Base-by-base conservation (phyloP, 1,140 invertebrate genomes). In the Drosophila obscura region DNA sequence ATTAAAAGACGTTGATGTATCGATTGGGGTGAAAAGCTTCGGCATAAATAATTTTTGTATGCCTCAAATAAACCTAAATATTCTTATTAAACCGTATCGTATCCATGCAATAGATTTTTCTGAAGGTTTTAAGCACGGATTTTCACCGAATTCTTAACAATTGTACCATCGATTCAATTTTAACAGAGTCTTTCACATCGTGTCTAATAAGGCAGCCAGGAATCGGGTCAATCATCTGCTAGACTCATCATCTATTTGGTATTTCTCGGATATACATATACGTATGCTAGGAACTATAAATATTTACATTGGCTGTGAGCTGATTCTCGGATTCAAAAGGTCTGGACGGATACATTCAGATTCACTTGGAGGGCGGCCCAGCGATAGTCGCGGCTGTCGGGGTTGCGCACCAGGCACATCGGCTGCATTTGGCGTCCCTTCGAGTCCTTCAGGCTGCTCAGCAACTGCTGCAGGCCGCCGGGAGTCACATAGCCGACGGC, bases 401-500 rank as follows among this genome's bases (percentile, higher is more conserved):
- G 92, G 73, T 93, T 93, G 39, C 94, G 92, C 5, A 93, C 73
- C 6, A 94, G 77, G 45, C 93, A 92, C 55, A 92, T 55, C 26
- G 55, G 51, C 22, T 44, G 15, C 1, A 39, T 26, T 2, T 8
- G 57, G 19, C 39, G 22, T 1, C 51, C 19, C 49, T 26, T 60
- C 39, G 24, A 9, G 9, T 19, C 16, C 72, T 87, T 51, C 13
- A 73, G 26, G 19, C 41, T 44, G 7, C 0, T 2, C 6, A 52
- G 13, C 4, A 52, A 35, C 45, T 53, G 59, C 55, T 41, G 69
- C 4, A 96, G 79, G 13, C 94, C 94, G 41, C 92, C 91, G 13
- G 94, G 88, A 2, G 94, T 92, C 0, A 96, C 92, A 81, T 96
- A 96, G 41, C 96, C 96, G 6, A 96, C 90, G 50, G 94, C 96